Evolutionary conservation across 37 sponge, comb jelly and placozoan species (phyloP), one percentile per base, ranked within the genome.

Genomic region (Cliona cf. orientalis): DNA sequence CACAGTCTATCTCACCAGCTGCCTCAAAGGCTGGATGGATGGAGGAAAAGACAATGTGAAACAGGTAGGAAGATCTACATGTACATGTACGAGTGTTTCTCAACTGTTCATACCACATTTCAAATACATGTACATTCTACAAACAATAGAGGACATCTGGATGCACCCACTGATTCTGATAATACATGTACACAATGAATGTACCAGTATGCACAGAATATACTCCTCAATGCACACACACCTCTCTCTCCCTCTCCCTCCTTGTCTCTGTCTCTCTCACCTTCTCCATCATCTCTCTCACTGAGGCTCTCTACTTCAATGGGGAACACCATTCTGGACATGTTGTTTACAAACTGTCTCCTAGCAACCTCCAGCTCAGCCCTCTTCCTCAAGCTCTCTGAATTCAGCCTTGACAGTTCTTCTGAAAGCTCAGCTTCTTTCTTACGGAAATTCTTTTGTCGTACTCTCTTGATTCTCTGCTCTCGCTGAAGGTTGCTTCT

Each of bases 271-370:
- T n/a, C n/a, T n/a, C n/a, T n/a, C n/a, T n/a, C 71, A 46, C 75
- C 77, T 23, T 82, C 89, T 31, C 89, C 89, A 0, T 58, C 84
- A 53, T 89, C 89, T 25, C 66, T 63, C 1, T 23, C 34, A 70
- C 84, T 89, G 33, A 89, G 59, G 63, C 84, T 55, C 29, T 82
- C 77, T 31, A 89, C 89, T 44, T 89, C 84, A 1, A 89, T 71
- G 7, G 84, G 78, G 59, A 83, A 89, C 22, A 89, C 44, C 12
- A 21, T 44, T 9, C 32, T 34, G 11, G 40, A 71, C 11, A 69
- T 42, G 9, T 68, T 58, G n/a, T 23, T 49, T 22, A 89, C 58
- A 19, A 72, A 58, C 46, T 43, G 29, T 49, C 44, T 12, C 46
- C 79, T 65, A 4, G n/a, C 12, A 3, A 6, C 38, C 25, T 33